Base-by-base conservation (phyloP, 1,140 invertebrate genomes). In the Lanistes nyassanus region DNA sequence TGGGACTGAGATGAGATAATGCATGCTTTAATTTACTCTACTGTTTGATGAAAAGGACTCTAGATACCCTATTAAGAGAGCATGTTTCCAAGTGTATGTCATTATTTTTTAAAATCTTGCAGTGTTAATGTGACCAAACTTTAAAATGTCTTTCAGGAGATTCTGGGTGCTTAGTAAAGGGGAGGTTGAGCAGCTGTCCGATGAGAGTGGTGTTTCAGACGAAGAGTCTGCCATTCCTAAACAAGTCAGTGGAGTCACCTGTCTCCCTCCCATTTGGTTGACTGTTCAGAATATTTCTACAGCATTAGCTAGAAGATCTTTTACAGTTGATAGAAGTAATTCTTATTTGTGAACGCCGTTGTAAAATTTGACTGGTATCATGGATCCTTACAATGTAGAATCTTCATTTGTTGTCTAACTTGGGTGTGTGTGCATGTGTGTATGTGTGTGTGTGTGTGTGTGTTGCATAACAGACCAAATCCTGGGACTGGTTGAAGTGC, bases 401-500 rank as follows among this genome's bases (percentile, higher is more conserved):
- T 11, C 9, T 66, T 3, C n/a, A 31, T 26, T 60, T n/a, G 42
- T 21, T 37, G 2, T 21, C 2, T 66, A 23, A 9, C 31, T 31
- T 55, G 53, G 13, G 53, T n/a, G 53, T 55, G 58, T 60, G 58
- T 60, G 6, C 31, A 36, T 9, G n/a, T 62, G 58, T n/a, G 4
- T 62, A 31, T 62, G 58, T 4, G 4, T 0, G 58, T 31, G 7
- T 62, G 58, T 7, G 31, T 26, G 58, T 9, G 58, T 31, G 23
- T 36, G 16, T 58, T 29, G n/a, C 13, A 34, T 51, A 9, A 64
- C 76, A 71, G 62, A 67, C 76, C 5, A 77, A 81, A 34, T 68
- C 75, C 31, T 83, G 83, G 84, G 80, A 84, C 31, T 89, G 88
- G 88, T 86, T 83, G 86, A 81, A 77, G 26, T 88, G 88, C 80